A percentile compares a stretch with the other conserved stretches of the same genome.
Conservation (phyloP, 2,888 invertebrate genomes). For the Lycophotia porphyrea region DNA sequence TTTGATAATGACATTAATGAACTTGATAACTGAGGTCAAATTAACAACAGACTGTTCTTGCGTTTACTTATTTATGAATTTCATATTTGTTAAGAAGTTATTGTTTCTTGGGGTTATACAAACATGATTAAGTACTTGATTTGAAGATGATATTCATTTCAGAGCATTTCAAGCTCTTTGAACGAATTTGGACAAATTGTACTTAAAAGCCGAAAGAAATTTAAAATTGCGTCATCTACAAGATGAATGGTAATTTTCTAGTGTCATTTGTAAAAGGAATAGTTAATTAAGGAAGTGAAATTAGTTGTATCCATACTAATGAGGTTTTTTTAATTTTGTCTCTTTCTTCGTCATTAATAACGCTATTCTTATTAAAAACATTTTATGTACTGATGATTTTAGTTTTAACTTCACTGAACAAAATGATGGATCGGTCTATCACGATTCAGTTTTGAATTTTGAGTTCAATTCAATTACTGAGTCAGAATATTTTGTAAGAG, state of each 20-base stretch:
- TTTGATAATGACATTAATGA: constrained; percentile 58
- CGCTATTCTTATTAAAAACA: constrained; percentile 22
- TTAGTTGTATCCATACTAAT: constrained; percentile 42
- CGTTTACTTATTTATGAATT: constrained; percentile 47
- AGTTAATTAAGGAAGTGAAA: constrained; percentile 61
- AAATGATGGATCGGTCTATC: background rate
- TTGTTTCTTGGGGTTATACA: background rate
- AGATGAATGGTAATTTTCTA: constrained; percentile 29
- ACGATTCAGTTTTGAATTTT: background rate
- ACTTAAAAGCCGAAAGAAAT: background rate
- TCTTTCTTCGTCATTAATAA: constrained; percentile 21
- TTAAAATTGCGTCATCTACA: constrained; percentile 21
- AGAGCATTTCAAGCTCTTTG: background rate
- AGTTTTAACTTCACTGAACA: background rate
- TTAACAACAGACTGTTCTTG: constrained; percentile 26
- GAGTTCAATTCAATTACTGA: constrained; percentile 11
- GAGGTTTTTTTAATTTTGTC: constrained; percentile 31
- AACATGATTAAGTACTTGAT: background rate
- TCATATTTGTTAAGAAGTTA: constrained; percentile 7
- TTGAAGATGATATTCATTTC: background rate
- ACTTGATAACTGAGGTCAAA: constrained; percentile 53
- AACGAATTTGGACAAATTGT: background rate
- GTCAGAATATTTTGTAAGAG: constrained; percentile 9
- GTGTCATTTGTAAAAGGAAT: constrained; percentile 41
- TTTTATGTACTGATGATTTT: background rate